Evolutionary conservation across 2,888 invertebrate species (phyloP).

Genomic region (Cartodere bifasciata): DNA sequence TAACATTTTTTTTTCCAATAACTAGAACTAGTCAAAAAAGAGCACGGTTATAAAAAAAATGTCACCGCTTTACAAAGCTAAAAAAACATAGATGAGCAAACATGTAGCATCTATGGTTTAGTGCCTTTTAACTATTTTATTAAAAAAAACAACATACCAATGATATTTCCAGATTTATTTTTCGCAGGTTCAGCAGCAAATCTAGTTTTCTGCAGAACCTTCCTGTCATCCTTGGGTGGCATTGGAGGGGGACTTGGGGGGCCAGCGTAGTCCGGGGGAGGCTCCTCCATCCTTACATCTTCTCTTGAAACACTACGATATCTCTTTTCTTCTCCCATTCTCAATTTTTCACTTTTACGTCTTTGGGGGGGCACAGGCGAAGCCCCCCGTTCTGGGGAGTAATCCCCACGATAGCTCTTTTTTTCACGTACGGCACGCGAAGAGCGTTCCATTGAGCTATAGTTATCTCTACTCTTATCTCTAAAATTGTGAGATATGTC

Average conservation of each 20-base stretch:
- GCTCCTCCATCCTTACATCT: constrained; percentile 38
- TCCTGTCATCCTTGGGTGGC: constrained; percentile 28
- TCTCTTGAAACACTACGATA: constrained; percentile 8
- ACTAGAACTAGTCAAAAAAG: too few relatives aligned
- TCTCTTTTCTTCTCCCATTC: constrained; percentile 8
- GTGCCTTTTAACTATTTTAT: too few relatives aligned
- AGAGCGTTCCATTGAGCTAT: too few relatives aligned
- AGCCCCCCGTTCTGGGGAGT: neutral
- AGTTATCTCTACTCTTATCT: too few relatives aligned
- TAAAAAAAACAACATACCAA: constrained; percentile 29
- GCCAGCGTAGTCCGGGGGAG: constrained; percentile 55
- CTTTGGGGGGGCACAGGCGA: neutral
- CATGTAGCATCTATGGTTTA: too few relatives aligned
- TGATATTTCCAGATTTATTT: constrained; percentile 33
- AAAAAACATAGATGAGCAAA: too few relatives aligned
- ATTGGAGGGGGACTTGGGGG: constrained; percentile 39
- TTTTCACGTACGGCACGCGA: neutral
- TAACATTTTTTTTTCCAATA: too few relatives aligned
- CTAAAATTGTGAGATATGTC: too few relatives aligned
- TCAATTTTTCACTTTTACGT: too few relatives aligned
- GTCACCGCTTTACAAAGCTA: too few relatives aligned
- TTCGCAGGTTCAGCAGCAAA: constrained; percentile 43
- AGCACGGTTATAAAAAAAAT: too few relatives aligned
- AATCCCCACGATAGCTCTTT: neutral
- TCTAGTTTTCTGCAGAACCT: constrained; percentile 57